Base-by-base conservation (phyloP, 2,888 invertebrate species). In the Diachrysia chrysitis region DNA sequence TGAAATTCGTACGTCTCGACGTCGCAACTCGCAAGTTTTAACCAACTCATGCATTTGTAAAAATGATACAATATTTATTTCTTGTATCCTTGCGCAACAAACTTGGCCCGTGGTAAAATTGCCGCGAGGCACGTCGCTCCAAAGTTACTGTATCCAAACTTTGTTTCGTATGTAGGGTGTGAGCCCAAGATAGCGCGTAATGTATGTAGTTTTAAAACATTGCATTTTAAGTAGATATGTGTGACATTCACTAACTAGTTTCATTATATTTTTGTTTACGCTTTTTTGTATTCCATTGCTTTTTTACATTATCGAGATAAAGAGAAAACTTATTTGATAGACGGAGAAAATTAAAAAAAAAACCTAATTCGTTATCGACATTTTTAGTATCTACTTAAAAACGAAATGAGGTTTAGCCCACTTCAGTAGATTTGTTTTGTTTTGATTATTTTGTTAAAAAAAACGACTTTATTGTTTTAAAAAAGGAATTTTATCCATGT, bases 61-160 rank as follows among this genome's bases (percentile, higher is more conserved):
- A 79, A 82, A 82, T 79, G 79, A 78, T 86, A 68, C 59, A 86
- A 85, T 85, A 86, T 87, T 87, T 85, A 85, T 83, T 77, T 84
- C 80, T 73, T 72, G 66, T 79, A 81, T 82, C 74, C 77, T 78
- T 78, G 79, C 74, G 69, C 42, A 21, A 51, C 69, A 75, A 87
- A 86, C 79, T 85, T 78, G 69, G 79, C 71, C 69, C 76, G 80
- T 67, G 73, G 78, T 74, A 66, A 71, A 81, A 83, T 65, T 62
- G 85, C 86, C 81, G 68, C 73, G 58, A 82, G 86, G 71, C 51
- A 19, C 58, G 42, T 21, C 72, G 77, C 73, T 76, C 32, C 84
- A 63, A 87, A 86, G 82, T 87, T 83, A 81, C 75, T 71, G 78
- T 51, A 62, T 63, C 29, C 35, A 65, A 86, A 86, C 84, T 86